Base-by-base conservation (phyloP, 2,888 invertebrate species). In the Coronaproctus castanopsis region DNA sequence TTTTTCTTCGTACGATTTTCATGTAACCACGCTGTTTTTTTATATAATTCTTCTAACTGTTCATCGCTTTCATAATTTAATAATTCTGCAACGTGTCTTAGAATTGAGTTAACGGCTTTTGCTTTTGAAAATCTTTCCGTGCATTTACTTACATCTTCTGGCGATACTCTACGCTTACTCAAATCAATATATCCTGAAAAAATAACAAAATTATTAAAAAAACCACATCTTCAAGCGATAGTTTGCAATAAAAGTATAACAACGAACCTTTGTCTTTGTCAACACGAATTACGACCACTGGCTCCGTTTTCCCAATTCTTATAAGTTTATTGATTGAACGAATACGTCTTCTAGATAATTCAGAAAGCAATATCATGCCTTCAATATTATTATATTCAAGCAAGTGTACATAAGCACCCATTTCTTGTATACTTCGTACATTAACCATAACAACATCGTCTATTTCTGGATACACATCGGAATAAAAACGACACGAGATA, bases 391-490 rank as follows among this genome's bases (percentile, higher is more conserved):
- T 96, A 72, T 98, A 98, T 75, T 98, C 98, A 64, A 97, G 76
- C 62, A 98, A 76, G 72, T 93, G 90, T 19, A 98, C 98, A 73
- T 99, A 98, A 1, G 97, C 98, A 62, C 98, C 98, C 97, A 99
- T 98, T 77, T 98, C 97, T 20, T 96, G 97, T 69, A 99, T 98
- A 64, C 92, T 87, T 53, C 92, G 79, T 2, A 98, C 97, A 71
- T 95, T 98, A 23, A 96, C 97, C 95, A 97, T 95, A 54, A 98
- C 98, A 55, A 98, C 96, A 82, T 98, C 98, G 69, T 98, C 98
- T 62, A 96, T 83, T 72, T 97, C 97, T 1, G 98, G 98, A 75
- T 93, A 97, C 70, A 87, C 90, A 74, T 95, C 89, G 71, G 88
- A 85, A 72, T 98, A 98, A 80, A 90, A 98, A 70, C 98, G 81